phyloP scores from a whole-genome alignment of 1,140 invertebrate species.

The Polypedilum vanderplanki region DNA sequence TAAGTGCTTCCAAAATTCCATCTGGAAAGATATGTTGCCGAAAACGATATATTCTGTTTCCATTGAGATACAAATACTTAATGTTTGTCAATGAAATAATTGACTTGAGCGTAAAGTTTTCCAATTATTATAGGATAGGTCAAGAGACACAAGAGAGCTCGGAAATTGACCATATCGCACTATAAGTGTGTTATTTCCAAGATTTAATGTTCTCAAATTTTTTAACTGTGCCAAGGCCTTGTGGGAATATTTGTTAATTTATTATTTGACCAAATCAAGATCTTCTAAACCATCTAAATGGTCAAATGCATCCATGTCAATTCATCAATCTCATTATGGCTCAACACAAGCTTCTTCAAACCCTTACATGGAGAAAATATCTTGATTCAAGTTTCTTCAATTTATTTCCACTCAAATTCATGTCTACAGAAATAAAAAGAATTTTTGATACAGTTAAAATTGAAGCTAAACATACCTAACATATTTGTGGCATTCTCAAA shows the following conservation, averaged over 20 bases:
- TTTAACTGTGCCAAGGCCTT: neutral
- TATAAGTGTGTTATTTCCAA: neutral
- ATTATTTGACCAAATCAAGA: neutral
- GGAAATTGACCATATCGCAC: neutral
- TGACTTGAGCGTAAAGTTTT: conserved; percentile 12
- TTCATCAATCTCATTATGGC: neutral
- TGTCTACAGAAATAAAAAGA: neutral
- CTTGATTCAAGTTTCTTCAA: neutral
- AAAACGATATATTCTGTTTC: conserved; percentile 14
- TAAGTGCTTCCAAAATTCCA: neutral
- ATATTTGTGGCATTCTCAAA: conserved; percentile 24
- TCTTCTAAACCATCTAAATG: neutral
- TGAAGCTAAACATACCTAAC: neutral
- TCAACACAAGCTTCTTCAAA: neutral
- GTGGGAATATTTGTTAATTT: neutral
- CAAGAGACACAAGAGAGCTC: neutral
- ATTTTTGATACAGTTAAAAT: too few relatives aligned
- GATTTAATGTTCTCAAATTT: neutral
- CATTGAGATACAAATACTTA: conserved; percentile 1
- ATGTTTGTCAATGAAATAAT: neutral
- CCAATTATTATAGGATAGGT: neutral
- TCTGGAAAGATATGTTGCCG: conserved; percentile 2
- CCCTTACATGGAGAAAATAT: neutral
- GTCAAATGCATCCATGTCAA: conserved; percentile 15
- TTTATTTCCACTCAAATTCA: neutral